Conservation (phyloP, 2,113 vertebrate genomes). For the Laticauda colubrina region DNA sequence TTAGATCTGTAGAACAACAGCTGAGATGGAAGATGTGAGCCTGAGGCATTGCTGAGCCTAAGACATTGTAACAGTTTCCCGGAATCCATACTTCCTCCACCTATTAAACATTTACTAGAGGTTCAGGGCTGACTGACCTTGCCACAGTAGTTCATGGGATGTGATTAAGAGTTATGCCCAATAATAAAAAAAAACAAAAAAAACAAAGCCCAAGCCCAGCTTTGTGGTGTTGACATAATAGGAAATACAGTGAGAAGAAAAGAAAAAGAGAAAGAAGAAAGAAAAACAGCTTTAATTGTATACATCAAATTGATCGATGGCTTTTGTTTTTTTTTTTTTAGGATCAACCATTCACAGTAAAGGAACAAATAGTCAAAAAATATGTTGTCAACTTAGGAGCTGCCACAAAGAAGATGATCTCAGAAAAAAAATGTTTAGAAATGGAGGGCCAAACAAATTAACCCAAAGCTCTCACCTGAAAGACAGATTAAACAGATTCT, state of each 20-base stretch:
- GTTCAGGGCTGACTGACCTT: neutral
- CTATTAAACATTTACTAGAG: neutral
- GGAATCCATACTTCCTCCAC: neutral
- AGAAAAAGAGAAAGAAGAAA: neutral
- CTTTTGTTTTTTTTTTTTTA: neutral
- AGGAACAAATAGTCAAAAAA: neutral
- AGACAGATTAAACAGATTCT: too few relatives aligned
- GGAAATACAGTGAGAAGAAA: neutral
- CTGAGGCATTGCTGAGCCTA: neutral
- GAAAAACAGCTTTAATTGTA: neutral
- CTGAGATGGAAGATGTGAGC: neutral
- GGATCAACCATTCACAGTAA: neutral
- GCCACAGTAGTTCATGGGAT: neutral
- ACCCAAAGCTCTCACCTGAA: too few relatives aligned
- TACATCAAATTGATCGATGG: neutral
- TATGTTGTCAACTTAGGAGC: neutral
- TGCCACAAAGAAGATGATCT: neutral
- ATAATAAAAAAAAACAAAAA: neutral
- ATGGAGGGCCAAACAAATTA: too few relatives aligned
- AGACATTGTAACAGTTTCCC: neutral
- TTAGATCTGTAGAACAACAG: neutral
- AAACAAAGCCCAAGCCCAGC: neutral
- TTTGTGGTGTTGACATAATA: neutral
- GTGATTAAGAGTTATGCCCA: neutral
- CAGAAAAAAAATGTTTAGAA: too few relatives aligned